Conservation (phyloP, 2,113 vertebrate species). For the Cygnus buccinator region DNA sequence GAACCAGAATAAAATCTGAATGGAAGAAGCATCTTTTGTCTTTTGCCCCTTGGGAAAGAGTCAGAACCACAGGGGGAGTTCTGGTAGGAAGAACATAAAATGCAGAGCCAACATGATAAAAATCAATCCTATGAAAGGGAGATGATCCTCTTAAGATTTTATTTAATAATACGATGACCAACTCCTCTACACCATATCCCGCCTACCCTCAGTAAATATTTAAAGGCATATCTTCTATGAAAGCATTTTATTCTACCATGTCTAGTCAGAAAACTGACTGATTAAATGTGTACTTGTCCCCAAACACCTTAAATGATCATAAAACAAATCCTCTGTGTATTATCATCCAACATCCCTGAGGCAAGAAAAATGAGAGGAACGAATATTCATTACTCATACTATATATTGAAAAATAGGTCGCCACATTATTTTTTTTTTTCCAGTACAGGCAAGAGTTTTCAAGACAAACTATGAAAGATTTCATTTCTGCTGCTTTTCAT, state of each 20-base stretch:
- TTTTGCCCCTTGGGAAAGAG: background rate
- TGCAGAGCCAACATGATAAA: background rate
- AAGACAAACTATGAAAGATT: background rate
- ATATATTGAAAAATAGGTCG: background rate
- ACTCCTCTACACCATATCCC: background rate
- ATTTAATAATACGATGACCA: background rate
- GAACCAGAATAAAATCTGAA: background rate
- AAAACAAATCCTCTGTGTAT: background rate
- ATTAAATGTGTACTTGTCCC: conserved; percentile 15
- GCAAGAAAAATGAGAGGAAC: conserved; percentile 31
- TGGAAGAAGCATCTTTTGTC: background rate
- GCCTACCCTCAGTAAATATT: background rate
- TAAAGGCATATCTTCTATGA: background rate
- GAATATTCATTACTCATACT: background rate
- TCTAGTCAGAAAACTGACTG: conserved; percentile 2
- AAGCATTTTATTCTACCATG: background rate
- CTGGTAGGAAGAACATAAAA: background rate
- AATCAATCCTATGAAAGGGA: background rate
- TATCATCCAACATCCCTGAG: background rate
- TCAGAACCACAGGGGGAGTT: background rate
- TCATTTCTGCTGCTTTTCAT: background rate
- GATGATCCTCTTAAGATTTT: background rate
- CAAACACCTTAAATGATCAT: background rate
- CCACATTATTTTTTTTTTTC: background rate
- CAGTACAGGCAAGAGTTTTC: background rate